Evolutionary conservation across 2,888 invertebrate genomes (phyloP), one percentile per base, ranked within the genome.

Genomic region (Siphlonurus alternatus): DNA sequence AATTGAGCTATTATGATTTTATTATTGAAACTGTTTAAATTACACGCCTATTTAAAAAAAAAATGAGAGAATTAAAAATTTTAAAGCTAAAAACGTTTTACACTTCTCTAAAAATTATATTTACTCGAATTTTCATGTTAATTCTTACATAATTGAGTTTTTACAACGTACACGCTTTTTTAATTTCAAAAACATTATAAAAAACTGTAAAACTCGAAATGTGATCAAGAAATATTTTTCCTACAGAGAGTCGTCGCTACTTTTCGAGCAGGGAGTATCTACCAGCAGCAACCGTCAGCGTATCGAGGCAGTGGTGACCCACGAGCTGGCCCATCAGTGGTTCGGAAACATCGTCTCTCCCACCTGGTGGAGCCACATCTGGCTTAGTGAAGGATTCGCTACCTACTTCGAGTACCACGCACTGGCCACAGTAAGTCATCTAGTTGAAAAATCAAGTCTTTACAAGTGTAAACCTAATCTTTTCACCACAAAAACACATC

Each of bases 311-410:
- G 75, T 77, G 1, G 72, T 78, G 18, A 72, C 76, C 1, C 78
- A 78, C 68, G 79, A 79, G 67, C 67, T 79, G 24, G 77, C 79
- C 1, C 78, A 80, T 69, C 81, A 79, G 69, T 78, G 78, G 77
- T 74, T 78, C 59, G 78, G 77, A 7, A 75, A 76, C n/a, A 67
- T 72, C n/a, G 72, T 74, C 56, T 72, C 71, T 62, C 70, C 70
- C 61, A 70, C 71, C 23, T 74, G 74, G 69, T 74, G 73, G 71
- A 72, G 71, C 7, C 73, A 75, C 64, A 68, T 71, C 23, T 77
- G 76, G 76, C 70, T 75, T 20, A 69, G 74, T 61, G 74, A 76
- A 69, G 79, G 81, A 7, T 80, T 81, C 62, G 77, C 80, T 25
- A 72, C 76, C 25, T 79, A 78, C 70, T 73, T 82, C 22, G 78